These are phyloP conservation scores for Drosophila obscura DNA, from an alignment of 1,140 invertebrate genomes.

Conservation along the genomic window DNA sequence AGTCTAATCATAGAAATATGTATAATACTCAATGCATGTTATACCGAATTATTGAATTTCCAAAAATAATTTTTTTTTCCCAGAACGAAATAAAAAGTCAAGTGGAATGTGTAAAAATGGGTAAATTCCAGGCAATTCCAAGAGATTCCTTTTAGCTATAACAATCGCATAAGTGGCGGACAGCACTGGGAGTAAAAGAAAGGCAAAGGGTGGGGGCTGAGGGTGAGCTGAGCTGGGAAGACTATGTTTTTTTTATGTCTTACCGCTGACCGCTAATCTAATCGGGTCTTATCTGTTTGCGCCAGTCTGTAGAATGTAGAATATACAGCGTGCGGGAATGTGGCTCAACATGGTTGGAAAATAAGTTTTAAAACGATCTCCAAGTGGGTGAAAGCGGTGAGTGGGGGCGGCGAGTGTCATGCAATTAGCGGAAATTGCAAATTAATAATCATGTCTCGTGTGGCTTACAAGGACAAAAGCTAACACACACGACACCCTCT, in stretches of 20 bases:
- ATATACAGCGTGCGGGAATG: slow-evolving; percentile 28
- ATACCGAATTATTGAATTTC: slow-evolving; percentile 1
- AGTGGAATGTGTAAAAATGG: slow-evolving; percentile 24
- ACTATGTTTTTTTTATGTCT: slow-evolving; percentile 36
- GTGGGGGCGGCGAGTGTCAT: slow-evolving; percentile 28
- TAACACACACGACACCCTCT: slow-evolving; percentile 56
- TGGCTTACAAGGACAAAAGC: slow-evolving; percentile 69
- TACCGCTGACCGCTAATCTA: slow-evolving; percentile 58
- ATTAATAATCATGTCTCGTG: slow-evolving; percentile 77
- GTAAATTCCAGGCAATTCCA: slow-evolving; percentile 16
- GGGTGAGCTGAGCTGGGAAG: neutral
- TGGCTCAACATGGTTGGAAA: slow-evolving; percentile 20
- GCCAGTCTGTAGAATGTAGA: slow-evolving; percentile 5
- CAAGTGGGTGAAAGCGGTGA: neutral
- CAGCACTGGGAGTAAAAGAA: neutral
- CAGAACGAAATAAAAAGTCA: slow-evolving; percentile 22
- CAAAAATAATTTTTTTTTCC: neutral
- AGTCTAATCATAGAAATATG: slow-evolving; percentile 12
- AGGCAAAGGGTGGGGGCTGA: neutral
- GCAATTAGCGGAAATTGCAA: slow-evolving; percentile 80
- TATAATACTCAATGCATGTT: neutral
- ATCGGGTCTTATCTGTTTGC: slow-evolving; percentile 60
- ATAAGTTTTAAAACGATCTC: slow-evolving; percentile 34
- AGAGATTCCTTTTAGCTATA: slow-evolving; percentile 32
- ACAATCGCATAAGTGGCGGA: slow-evolving; percentile 4